Base-by-base conservation (phyloP, 1,140 invertebrate species). In the Chymomyza costata region DNA sequence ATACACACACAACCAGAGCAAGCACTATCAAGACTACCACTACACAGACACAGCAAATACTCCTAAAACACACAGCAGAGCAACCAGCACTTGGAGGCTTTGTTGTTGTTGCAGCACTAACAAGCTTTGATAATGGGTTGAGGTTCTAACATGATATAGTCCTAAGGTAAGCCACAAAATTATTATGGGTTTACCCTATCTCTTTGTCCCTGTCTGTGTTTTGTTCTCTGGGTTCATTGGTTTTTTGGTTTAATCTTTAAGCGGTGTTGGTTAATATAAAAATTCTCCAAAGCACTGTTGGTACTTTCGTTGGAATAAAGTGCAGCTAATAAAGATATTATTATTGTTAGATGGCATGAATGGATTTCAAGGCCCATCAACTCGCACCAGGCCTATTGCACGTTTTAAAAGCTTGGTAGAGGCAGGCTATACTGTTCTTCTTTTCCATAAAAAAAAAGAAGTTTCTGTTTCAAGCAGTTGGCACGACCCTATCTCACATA, bases 81-180 rank as follows among this genome's bases (percentile, higher is more conserved):
- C 5, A 34, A 34, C 3, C 31, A 34, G 13, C 7, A 56, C 41
- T 15, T 73, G 67, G 74, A 68, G 55, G 37, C 60, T 80, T 39
- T 80, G 73, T 60, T 80, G 73, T 40, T 80, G 73, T 48, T 45
- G 55, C 64, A 73, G 35, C 28, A 65, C 64, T 46, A 52, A 62
- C 25, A 73, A 68, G n/a, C 67, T 35, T 65, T 73, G 73, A 68
- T 81, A 81, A 70, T 19, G 38, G 71, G 56, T 46, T 56, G 53
- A 21, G 35, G 15, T 43, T 11, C 18, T 44, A 43, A 54, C 46
- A 65, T 80, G 73, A 74, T 80, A 65, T 62, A 56, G 56, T 68
- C 56, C 59, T 49, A 70, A 78, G 71, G 71, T 78, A 78, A 78
- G 70, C 55, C 39, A 28, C 5, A 5, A 28, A 28, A 28, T 10